phyloP scores from a whole-genome alignment of 2,888 invertebrate species.

The Emmelina monodactyla region DNA sequence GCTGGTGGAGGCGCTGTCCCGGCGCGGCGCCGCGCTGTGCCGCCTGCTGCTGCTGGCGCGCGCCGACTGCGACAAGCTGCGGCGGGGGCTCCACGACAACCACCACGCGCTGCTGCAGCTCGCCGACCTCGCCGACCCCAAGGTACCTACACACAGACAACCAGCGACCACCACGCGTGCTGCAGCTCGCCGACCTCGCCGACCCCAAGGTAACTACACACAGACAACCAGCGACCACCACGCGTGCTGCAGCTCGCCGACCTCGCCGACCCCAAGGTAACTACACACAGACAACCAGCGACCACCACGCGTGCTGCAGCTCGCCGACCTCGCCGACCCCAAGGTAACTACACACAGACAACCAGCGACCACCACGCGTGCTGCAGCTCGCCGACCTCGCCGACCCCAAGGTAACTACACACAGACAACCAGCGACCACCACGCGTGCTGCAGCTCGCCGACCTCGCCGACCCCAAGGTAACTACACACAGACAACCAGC shows the following conservation, averaged over 20 bases:
- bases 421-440: neutral
- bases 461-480: neutral
- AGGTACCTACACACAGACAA: constrained; percentile 37
- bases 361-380: constrained; percentile 29
- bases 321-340: constrained; percentile 53
- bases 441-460: neutral
- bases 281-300: no score
- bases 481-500: neutral
- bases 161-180: no score
- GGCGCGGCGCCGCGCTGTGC: constrained; percentile 75
- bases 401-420: constrained; percentile 74
- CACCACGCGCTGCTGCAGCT: constrained; percentile 71
- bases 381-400: constrained; percentile 82
- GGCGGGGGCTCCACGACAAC: neutral
- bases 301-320: constrained; percentile 46
- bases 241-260: constrained; percentile 82
- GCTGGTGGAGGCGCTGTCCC: constrained; percentile 80
- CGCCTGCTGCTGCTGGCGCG: constrained; percentile 53
- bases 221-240: no score
- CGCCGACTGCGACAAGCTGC: constrained; percentile 47
- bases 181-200: constrained; percentile 81
- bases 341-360: no score
- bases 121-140: constrained; percentile 78
- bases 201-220: constrained; percentile 76
- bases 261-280: constrained; percentile 73